Base-by-base conservation (phyloP, 2,888 invertebrate genomes). In the Dione vanillae region DNA sequence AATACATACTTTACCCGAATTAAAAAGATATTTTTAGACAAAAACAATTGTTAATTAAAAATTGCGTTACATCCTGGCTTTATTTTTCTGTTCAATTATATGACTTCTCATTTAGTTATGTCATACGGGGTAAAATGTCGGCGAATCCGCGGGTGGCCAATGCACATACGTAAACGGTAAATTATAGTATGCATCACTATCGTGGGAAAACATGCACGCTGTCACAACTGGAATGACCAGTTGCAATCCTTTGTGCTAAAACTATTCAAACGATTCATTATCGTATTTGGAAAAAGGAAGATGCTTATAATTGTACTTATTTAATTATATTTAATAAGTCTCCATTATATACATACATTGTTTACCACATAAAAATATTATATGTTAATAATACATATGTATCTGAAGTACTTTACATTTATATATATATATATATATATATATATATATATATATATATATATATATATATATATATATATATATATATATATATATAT, bases 121-220 rank as follows among this genome's bases (percentile, higher is more conserved):
- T 59, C 43, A 59, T 43, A 20, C n/a, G 27, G n/a, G 45, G 11
- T 45, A 61, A 16, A 61, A 27, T 61, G 61, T 12, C 16, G 27
- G n/a, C 27, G n/a, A 45, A 61, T 61, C 61, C 27, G 45, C 45
- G 45, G 61, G 45, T 61, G 61, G 61, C 45, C 61, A 61, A 0
- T 20, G 47, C 20, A 35, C 37, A 49, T 37, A 49, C 70, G 70
- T 65, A 65, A 70, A 67, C 61, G 70, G 69, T 68, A 66, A 68
- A 70, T 72, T 72, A 74, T 68, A 47, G 27, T 58, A 65, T 66
- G 61, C 67, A 68, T 68, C 65, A 49, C 65, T 58, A 72, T 70
- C 74, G 74, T 74, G 74, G 70, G 74, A 74, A 74, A 70, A 70
- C 67, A 37, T 65, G 67, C 71, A 47, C 56, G 67, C 62, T 65